Conservation (phyloP, 2,797 vertebrate species). For the Crocodylus rhombifer region DNA sequence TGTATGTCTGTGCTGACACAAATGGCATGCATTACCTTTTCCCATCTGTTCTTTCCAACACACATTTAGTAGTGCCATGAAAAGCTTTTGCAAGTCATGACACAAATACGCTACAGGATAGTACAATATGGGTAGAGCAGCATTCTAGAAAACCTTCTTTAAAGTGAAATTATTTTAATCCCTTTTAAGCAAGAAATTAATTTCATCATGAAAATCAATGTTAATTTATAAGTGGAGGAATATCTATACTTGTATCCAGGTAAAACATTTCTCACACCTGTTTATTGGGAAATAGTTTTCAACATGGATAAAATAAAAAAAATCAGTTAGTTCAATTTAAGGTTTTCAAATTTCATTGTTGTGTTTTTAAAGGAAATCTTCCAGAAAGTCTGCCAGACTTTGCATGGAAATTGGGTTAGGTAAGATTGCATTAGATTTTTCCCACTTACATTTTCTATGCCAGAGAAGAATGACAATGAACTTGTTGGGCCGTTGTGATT, state of each 20-base stretch:
- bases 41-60: slow-evolving; percentile 69
- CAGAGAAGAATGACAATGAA: slow-evolving; percentile 7
- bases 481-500: not conserved
- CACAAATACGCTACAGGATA: slow-evolving; percentile 61
- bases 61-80: slow-evolving; percentile 55
- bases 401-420: slow-evolving; percentile 49
- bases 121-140: slow-evolving; percentile 45
- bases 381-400: slow-evolving; percentile 58
- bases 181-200: slow-evolving; percentile 77
- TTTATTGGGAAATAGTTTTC: slow-evolving; percentile 73
- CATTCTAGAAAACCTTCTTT: slow-evolving; percentile 66
- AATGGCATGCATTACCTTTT: slow-evolving; percentile 73
- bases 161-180: slow-evolving; percentile 78
- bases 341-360: slow-evolving; percentile 76
- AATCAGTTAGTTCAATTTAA: slow-evolving; percentile 80
- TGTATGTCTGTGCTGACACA: slow-evolving; percentile 65
- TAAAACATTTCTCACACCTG: slow-evolving; percentile 59
- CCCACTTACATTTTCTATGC: not conserved
- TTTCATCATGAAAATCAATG: slow-evolving; percentile 67
- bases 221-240: slow-evolving; percentile 54
- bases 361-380: slow-evolving; percentile 61
- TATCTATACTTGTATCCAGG: slow-evolving; percentile 71
- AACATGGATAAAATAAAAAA: slow-evolving; percentile 67
- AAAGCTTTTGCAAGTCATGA: slow-evolving; percentile 71
- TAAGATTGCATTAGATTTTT: slow-evolving; percentile 15